Base-by-base conservation (phyloP, 2,797 vertebrate species). In the Morus bassanus region DNA sequence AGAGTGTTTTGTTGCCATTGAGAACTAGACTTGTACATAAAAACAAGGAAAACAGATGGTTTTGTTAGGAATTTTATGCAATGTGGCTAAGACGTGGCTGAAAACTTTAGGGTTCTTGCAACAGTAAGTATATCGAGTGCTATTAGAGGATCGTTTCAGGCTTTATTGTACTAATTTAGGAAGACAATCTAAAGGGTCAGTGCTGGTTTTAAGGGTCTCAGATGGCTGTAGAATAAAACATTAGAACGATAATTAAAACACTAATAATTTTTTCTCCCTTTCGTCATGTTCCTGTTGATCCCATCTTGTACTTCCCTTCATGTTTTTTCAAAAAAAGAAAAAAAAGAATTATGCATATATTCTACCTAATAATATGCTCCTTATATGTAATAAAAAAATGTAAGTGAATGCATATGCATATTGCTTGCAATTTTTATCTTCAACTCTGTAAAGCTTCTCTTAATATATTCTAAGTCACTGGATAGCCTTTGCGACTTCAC, bases 1-100 rank as follows among this genome's bases (percentile, higher is more conserved):
- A 33, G 59, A 88, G 64, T 82, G 41, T 93, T 91, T 65, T 81
- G 90, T 91, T 93, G 60, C 90, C 94, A 50, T 64, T 95, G 85
- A 79, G 85, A 79, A 65, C 50, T 68, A 73, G 24, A 50, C 60
- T 68, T 88, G 21, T 54, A 27, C n/a, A 76, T 80, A 83, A 78
- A 97, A 37, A 7, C 11, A 31, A 88, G 87, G 72, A 73, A 85
- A 91, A 46, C 0, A 31, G 5, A 16, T 39, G 1, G 0, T 74
- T 65, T 82, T 54, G 31, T 13, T 73, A 43, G 74, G 35, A 65
- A 53, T 80, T 73, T 63, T 48, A 83, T 5, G 3, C 11, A 10
- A 1, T 54, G 46, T 54, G 41, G 23, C 61, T 63, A 31, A 39
- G 17, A 33, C 63, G 39, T 24, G 24, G 28, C 87, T 88, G 86